Evolutionary conservation across 2,888 invertebrate genomes (phyloP).

Genomic region (Digitonthophagus gazella): DNA sequence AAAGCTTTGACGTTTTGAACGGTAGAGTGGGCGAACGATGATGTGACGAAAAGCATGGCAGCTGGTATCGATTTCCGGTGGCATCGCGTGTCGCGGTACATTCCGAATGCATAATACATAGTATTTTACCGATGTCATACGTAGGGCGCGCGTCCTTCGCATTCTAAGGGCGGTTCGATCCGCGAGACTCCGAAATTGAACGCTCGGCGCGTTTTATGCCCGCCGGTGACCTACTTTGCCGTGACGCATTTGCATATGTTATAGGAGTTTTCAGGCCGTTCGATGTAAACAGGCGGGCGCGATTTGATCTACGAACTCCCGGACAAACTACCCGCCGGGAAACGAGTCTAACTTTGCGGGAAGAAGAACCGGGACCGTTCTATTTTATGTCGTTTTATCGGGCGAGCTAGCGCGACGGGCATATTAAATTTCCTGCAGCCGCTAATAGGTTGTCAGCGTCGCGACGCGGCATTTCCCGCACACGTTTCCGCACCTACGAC

Average conservation of each 20-base stretch:
- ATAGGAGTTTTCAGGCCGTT: neutral
- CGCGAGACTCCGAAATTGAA: neutral
- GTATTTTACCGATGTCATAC: neutral
- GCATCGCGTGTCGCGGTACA: neutral
- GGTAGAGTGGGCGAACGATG: neutral
- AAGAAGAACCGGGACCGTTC: too few relatives aligned
- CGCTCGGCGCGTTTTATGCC: neutral
- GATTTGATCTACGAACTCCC: neutral
- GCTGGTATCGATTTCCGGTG: neutral
- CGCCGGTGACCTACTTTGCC: neutral
- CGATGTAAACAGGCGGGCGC: neutral
- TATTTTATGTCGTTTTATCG: neutral
- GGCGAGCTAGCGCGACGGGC: too few relatives aligned
- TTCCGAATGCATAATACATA: neutral
- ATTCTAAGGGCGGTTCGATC: neutral
- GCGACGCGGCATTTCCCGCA: neutral
- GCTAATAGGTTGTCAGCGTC: neutral
- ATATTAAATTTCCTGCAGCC: neutral
- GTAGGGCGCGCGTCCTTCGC: neutral
- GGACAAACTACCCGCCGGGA: neutral
- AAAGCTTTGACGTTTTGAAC: too few relatives aligned
- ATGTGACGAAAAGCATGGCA: neutral
- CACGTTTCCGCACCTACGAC: neutral
- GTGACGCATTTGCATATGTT: neutral
- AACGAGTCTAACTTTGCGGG: too few relatives aligned